phyloP scores from a whole-genome alignment of 2,113 vertebrate genomes.

The Ginglymostoma cirratum region DNA sequence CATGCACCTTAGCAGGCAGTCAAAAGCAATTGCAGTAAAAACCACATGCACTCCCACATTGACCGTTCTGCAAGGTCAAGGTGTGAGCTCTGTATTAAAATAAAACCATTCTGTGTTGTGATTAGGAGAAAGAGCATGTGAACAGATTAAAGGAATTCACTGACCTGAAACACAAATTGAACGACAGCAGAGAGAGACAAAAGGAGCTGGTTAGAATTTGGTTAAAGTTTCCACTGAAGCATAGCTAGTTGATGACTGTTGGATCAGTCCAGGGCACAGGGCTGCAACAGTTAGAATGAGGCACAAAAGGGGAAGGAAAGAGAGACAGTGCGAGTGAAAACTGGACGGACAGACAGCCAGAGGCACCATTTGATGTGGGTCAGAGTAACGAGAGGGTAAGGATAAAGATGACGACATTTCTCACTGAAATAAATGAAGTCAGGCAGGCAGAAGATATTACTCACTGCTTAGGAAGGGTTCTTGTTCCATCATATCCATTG shows the following conservation, averaged over 20 bases:
- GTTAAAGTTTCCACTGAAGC: background rate
- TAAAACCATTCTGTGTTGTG: background rate
- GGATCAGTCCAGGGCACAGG: constrained; percentile 14
- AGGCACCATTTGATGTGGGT: background rate
- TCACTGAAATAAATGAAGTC: constrained; percentile 34
- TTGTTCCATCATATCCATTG: constrained; percentile 98
- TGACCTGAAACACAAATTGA: constrained; percentile 25
- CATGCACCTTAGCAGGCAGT: background rate
- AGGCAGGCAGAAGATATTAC: constrained; percentile 67
- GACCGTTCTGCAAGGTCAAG: background rate
- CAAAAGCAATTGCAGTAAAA: background rate
- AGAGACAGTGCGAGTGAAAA: background rate
- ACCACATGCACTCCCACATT: background rate
- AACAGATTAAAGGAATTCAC: constrained; percentile 9
- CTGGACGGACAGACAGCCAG: background rate
- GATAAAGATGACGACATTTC: background rate
- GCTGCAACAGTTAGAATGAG: constrained; percentile 39
- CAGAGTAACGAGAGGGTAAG: background rate
- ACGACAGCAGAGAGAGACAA: constrained; percentile 5
- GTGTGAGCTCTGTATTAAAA: background rate
- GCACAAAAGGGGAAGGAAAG: constrained; percentile 24
- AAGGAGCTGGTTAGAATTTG: constrained; percentile 30
- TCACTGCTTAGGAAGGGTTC: constrained; percentile 98
- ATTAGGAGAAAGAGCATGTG: background rate
- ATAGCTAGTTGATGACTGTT: constrained; percentile 14